Base-by-base conservation (phyloP, 2,888 invertebrate species). In the Homarus gammarus region DNA sequence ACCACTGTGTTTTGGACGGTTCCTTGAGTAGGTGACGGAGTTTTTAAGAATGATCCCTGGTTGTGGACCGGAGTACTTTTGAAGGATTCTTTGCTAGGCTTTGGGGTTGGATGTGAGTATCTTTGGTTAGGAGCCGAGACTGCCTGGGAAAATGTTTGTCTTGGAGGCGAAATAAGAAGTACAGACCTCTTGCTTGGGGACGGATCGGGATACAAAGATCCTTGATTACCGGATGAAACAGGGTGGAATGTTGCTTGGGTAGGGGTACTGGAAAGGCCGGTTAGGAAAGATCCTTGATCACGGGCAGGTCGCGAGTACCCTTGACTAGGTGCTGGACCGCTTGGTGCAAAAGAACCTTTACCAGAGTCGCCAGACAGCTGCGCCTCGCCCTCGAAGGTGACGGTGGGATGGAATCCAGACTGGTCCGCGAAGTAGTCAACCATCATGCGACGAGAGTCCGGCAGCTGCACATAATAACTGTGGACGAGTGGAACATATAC, bases 391-490 rank as follows among this genome's bases (percentile, higher is more conserved):
- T 75, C 75, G 44, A 44, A 44, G 44, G 40, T 75, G 75, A 75
- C 12, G 44, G 75, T 75, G 22, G 75, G 75, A 22, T 75, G 75
- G 75, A 8, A 44, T 40, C 75, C 75, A 1, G 44, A 27, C 22
- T 27, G 27, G 44, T 75, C 75, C 10, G 15, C 75, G 44, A 12
- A n/a, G 44, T 75, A 75, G 27, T 75, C 44, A 8, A 75, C 44
- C 75, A 75, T 15, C 27, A 75, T 40, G 44, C 40, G 75, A 27
- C 40, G 75, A 31, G n/a, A 15, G 40, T 75, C 75, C 27, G 75
- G 40, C n/a, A 75, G 44, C n/a, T 40, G 75, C n/a, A 75, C 75
- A n/a, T 75, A 75, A 44, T 75, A 75, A 27, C 75, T 75, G 75
- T 12, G 44, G 44, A 2, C 1, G 10, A 49, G 31, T 22, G 56